Evolutionary conservation across 2,797 vertebrate genomes (phyloP), one percentile per base, ranked within the genome.

Genomic region (Phoeniculus purpureus): DNA sequence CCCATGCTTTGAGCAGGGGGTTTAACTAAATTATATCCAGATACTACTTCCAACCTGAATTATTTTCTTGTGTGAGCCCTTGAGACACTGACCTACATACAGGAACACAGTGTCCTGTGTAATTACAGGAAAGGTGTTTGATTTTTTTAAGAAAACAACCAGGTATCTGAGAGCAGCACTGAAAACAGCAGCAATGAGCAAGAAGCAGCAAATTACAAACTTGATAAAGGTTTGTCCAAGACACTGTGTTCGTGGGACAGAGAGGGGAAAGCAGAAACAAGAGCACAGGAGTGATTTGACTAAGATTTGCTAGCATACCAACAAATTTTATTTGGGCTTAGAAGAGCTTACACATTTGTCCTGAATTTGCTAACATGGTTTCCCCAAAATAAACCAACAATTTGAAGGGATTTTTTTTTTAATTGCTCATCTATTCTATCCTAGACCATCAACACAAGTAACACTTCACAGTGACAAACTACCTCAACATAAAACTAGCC

Each of bases 81-180:
- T 65, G 62, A 84, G 66, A 23, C 23, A 21, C 3, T 71, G 62
- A 45, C 27, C 47, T 91, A 10, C 52, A 93, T 75, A 88, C 1
- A 80, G 27, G 58, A 72, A 40, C 17, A 76, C 18, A 34, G 2
- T 27, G 21, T 78, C 19, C 20, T 52, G 14, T 72, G 92, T 70
- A 81, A 78, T 94, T 81, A 76, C 59, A 84, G 16, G 6, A 23
- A 86, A 88, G 8, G 55, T 8, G 6, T 73, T 78, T 78, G 55
- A 68, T 72, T 93, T 87, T 74, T n/a, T 54, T 75, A 37, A 81
- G 79, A 93, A 85, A 85, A 82, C 23, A 50, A 40, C 14, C 15
- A 77, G n/a, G 4, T 61, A 14, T 48, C 61, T 68, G 29, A 67
- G 19, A 75, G 22, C 15, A 89, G 61, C 37, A 72, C 7, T 34